Conservation (phyloP, 2,888 invertebrate species). For the Thecocarcelia acutangulata region DNA sequence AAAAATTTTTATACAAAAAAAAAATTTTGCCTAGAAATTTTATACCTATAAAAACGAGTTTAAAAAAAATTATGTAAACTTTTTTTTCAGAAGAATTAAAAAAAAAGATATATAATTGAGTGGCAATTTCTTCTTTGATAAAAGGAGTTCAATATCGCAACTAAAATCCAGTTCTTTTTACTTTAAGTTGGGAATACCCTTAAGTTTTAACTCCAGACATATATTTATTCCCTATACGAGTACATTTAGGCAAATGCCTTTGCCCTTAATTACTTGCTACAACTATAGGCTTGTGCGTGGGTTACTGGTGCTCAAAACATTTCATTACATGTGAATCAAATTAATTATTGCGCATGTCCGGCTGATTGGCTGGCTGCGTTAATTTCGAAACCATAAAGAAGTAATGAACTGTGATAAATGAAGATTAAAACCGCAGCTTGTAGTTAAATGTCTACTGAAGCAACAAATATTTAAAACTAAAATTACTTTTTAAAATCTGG, state of each 20-base stretch:
- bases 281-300: constrained; percentile 12
- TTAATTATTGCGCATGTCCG: background rate
- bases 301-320: background rate
- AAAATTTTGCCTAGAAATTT: too few relatives aligned
- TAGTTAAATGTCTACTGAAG: constrained; percentile 3
- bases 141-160: too few relatives aligned
- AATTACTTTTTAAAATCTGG: constrained; percentile 21
- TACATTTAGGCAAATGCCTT: background rate
- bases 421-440: constrained; percentile 1
- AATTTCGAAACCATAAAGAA: constrained; percentile 1
- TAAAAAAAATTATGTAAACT: too few relatives aligned
- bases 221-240: background rate
- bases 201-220: too few relatives aligned
- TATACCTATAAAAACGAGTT: too few relatives aligned
- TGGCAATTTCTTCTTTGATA: too few relatives aligned
- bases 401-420: constrained; percentile 28
- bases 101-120: too few relatives aligned
- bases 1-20: too few relatives aligned
- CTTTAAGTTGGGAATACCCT: too few relatives aligned
- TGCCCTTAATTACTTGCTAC: background rate
- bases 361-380: background rate
- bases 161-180: too few relatives aligned
- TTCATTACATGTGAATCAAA: constrained; percentile 24
- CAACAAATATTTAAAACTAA: background rate
- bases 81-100: too few relatives aligned